A percentile compares a stretch with the other conserved stretches of the same genome.
Evolutionary conservation across 2,113 vertebrate species (phyloP).

Genomic region (Suricata suricatta): DNA sequence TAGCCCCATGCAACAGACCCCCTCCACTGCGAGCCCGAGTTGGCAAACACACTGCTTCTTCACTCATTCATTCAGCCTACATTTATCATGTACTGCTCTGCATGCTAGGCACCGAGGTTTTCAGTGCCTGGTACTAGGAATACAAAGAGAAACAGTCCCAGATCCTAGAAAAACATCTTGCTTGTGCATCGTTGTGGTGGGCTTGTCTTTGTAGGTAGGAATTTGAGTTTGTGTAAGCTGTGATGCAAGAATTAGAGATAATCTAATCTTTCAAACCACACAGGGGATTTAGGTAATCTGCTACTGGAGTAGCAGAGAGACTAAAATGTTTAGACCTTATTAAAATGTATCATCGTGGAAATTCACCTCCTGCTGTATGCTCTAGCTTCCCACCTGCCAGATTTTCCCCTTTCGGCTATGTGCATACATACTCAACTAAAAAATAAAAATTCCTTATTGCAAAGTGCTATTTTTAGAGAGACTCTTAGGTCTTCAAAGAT

Average conservation of each 20-base stretch:
- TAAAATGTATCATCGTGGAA: slow-evolving; percentile 38
- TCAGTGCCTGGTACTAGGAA: background rate
- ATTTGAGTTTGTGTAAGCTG: background rate
- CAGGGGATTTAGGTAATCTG: background rate
- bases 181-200: background rate
- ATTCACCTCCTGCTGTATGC: background rate
- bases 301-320: background rate
- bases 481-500: slow-evolving; percentile 35
- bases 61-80: background rate
- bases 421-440: background rate
- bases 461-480: slow-evolving; percentile 48
- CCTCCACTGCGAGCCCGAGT: background rate
- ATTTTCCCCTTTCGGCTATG: background rate
- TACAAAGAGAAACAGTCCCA: background rate
- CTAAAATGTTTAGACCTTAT: background rate
- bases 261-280: slow-evolving; percentile 12
- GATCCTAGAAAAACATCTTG: background rate
- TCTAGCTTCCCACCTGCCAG: background rate
- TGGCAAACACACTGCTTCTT: background rate
- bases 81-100: background rate
- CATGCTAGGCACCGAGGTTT: background rate
- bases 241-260: slow-evolving; percentile 15
- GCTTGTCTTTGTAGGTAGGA: background rate
- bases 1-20: background rate
- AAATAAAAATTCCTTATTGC: slow-evolving; percentile 17